Evolutionary conservation across 2,888 invertebrate genomes (phyloP).

Genomic region (Labia minor): DNA sequence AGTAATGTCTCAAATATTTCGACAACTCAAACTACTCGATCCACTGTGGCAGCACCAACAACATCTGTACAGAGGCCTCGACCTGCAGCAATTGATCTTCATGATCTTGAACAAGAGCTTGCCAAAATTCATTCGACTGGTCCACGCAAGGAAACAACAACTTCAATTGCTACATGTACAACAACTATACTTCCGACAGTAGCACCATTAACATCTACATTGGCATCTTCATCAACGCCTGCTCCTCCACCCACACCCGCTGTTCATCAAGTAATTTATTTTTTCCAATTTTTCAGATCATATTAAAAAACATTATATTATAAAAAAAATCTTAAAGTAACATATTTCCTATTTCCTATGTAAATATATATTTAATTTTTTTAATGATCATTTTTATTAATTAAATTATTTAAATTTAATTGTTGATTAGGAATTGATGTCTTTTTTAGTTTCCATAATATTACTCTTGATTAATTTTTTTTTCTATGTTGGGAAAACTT

Average conservation of each 20-base stretch:
- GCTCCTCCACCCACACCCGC: neutral
- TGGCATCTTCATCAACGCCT: neutral
- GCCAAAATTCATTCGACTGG: neutral
- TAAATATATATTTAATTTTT: no score
- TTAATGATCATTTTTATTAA: no score
- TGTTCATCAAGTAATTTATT: conserved; percentile 1
- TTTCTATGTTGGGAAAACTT: no score
- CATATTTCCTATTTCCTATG: no score
- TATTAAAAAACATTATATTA: no score
- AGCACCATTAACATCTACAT: neutral
- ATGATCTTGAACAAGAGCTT: conserved; percentile 30
- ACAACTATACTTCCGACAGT: neutral
- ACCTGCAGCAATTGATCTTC: conserved; percentile 32
- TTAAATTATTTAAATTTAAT: no score
- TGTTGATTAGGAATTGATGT: no score
- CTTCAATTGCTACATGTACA: neutral
- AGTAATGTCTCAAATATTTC: conserved; percentile 15
- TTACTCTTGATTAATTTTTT: no score
- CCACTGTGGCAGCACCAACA: conserved; percentile 22
- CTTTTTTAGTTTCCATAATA: no score
- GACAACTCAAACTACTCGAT: conserved; percentile 25
- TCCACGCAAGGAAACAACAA: neutral
- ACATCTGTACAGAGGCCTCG: conserved; percentile 25
- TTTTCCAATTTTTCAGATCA: no score
- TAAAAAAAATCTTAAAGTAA: no score